Evolutionary conservation across 2,797 vertebrate genomes (phyloP).

Genomic region (Hoplostethus atlanticus): DNA sequence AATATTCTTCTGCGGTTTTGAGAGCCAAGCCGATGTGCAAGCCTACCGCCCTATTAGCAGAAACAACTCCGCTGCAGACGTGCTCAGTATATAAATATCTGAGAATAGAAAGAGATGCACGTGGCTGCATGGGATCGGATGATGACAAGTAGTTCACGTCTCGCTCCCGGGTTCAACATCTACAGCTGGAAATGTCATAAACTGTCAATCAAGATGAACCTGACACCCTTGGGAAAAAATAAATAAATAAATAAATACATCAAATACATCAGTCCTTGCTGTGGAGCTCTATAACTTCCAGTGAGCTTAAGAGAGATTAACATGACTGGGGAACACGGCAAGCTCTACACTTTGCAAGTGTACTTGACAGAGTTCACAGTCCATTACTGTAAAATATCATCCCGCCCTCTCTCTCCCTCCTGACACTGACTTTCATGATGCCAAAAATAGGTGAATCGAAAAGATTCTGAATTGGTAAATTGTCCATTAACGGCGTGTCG

Average conservation of each 20-base stretch:
- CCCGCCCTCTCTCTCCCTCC: background rate
- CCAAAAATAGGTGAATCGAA: slow-evolving; percentile 24
- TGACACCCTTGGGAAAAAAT: background rate
- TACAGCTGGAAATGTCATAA: slow-evolving; percentile 6
- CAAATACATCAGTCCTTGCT: background rate
- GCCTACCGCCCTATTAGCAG: background rate
- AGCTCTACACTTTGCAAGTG: slow-evolving; percentile 36
- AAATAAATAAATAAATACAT: background rate
- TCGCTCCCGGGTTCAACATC: slow-evolving; percentile 42
- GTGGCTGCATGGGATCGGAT: background rate
- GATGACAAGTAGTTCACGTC: slow-evolving; percentile 24
- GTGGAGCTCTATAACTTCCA: slow-evolving; percentile 8
- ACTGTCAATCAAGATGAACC: background rate
- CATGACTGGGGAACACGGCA: background rate
- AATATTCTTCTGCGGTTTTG: background rate
- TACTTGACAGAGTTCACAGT: slow-evolving; percentile 24
- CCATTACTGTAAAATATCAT: slow-evolving; percentile 26
- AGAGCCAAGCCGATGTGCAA: background rate
- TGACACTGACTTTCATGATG: slow-evolving; percentile 8
- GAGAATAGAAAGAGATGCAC: no score
- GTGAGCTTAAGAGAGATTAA: slow-evolving; percentile 7
- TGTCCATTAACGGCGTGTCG: slow-evolving; percentile 1
- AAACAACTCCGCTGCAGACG: slow-evolving; percentile 1
- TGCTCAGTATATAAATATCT: background rate
- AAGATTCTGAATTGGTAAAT: slow-evolving; percentile 7